Percentiles rank a stretch among this genome's conserved stretches.
These are phyloP conservation scores for Colossoma macropomum DNA, from an alignment of 2,113 vertebrate species.

Conservation along the genomic window DNA sequence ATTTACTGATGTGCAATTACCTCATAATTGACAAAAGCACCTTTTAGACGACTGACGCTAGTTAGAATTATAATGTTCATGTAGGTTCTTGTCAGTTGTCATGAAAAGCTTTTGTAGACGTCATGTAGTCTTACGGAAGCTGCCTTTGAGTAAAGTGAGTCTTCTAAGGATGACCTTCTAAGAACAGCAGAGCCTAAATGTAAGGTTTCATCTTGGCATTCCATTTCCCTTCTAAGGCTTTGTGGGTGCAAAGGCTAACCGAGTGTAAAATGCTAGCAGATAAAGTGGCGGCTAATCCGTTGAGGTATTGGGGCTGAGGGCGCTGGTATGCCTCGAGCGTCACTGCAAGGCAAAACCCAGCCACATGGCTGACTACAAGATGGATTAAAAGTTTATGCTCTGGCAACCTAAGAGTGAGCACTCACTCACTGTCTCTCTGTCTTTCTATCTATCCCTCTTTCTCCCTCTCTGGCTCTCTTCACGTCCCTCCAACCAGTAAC, in stretches of 20 bases:
- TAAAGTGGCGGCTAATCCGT: conserved; percentile 38
- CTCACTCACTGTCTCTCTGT: conserved; percentile 19
- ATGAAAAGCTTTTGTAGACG: no score
- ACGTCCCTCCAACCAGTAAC: conserved; percentile 47
- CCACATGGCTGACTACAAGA: conserved; percentile 38
- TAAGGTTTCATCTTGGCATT: background rate
- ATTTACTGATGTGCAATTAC: no score
- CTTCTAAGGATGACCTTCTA: background rate
- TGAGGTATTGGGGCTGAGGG: conserved; percentile 26
- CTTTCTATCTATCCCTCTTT: conserved; percentile 45
- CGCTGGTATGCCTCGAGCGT: conserved; percentile 38
- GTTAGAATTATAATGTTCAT: no score
- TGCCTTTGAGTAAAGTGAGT: background rate
- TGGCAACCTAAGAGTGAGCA: conserved; percentile 48
- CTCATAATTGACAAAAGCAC: no score
- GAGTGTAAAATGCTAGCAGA: background rate
- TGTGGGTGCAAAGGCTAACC: background rate
- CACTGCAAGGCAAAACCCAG: conserved; percentile 29
- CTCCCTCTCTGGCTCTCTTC: conserved; percentile 14
- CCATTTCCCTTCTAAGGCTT: conserved; percentile 20
- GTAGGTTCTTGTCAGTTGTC: no score
- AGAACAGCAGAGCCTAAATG: background rate
- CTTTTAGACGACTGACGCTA: no score
- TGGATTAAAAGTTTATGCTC: conserved; percentile 48
- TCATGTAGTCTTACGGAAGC: no score